Percentiles rank a stretch among this genome's conserved stretches.
Conservation (phyloP, 1,140 invertebrate genomes). For the Portunus trituberculatus region DNA sequence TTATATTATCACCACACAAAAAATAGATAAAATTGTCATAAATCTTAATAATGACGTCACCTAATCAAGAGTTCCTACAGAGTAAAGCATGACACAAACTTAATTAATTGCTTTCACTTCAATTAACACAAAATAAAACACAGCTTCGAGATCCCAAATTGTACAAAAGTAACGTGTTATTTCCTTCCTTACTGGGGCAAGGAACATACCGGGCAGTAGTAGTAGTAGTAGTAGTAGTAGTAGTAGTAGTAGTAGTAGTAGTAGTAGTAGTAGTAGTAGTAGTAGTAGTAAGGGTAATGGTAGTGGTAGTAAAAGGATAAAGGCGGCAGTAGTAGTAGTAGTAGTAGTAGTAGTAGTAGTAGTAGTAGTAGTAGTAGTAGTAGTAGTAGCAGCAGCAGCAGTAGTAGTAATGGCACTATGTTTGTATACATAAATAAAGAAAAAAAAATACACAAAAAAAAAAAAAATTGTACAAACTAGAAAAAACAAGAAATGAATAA, state of each 20-base stretch:
- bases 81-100: not conserved
- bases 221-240: slow-evolving; percentile 22
- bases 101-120: not conserved
- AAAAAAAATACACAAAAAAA: not conserved
- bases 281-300: not conserved
- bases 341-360: slow-evolving; percentile 6
- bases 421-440: not conserved
- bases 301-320: not conserved
- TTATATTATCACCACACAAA: no score
- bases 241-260: slow-evolving; percentile 8
- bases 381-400: slow-evolving; percentile 22
- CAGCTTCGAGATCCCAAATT: not conserved
- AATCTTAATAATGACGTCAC: not conserved
- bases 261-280: not conserved
- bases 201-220: not conserved
- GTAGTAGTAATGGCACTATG: slow-evolving; percentile 13
- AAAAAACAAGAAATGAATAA: no score
- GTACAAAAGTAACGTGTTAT: not conserved
- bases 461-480: no score
- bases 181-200: not conserved
- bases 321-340: not conserved
- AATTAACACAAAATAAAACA: not conserved
- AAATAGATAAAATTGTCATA: no score
- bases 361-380: not conserved
- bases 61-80: not conserved